Base-by-base conservation (phyloP, 2,888 invertebrate species). In the Automeris io region DNA sequence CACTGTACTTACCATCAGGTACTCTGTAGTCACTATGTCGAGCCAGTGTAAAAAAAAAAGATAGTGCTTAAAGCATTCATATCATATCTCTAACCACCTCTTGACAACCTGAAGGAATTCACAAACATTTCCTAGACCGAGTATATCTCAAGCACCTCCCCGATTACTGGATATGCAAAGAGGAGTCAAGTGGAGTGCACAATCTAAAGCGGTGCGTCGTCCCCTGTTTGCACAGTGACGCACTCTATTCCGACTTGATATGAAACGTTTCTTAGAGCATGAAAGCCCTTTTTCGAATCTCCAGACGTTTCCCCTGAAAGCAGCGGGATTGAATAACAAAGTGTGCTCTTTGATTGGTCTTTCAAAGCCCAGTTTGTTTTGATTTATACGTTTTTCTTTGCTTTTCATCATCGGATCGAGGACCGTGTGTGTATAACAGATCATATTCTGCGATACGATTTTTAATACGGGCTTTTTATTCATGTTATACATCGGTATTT, bases 161-260 rank as follows among this genome's bases (percentile, higher is more conserved):
- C 74, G 76, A 75, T 75, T 77, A 74, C 64, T 55, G 58, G 56
- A 61, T 54, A 51, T 54, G 63, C 59, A 60, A 70, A 31, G 67
- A 67, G 63, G 58, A 53, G 47, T 57, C 54, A 67, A 74, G 62
- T 66, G 60, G 49, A 71, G 74, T 70, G 66, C 71, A 70, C 76
- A 71, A 70, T 71, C 67, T 78, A 69, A 68, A 79, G 72, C 80
- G 78, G 77, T 82, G 80, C 79, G 81, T 82, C 75, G 71, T 64
- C 64, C 54, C 43, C 57, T 79, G 77, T 81, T 82, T 79, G 66
- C 70, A 45, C 56, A 61, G 60, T 61, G 57, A 62, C 65, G 61
- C 61, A 77, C 81, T 70, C 72, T 70, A 77, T 79, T 77, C 70
- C 64, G 57, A 59, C 60, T 68, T 71, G 73, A 76, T 78, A 77